A percentile compares a stretch with the other conserved stretches of the same genome.
Evolutionary conservation across 2,888 invertebrate genomes (phyloP).

Genomic region (Dicyrtomina minuta): DNA sequence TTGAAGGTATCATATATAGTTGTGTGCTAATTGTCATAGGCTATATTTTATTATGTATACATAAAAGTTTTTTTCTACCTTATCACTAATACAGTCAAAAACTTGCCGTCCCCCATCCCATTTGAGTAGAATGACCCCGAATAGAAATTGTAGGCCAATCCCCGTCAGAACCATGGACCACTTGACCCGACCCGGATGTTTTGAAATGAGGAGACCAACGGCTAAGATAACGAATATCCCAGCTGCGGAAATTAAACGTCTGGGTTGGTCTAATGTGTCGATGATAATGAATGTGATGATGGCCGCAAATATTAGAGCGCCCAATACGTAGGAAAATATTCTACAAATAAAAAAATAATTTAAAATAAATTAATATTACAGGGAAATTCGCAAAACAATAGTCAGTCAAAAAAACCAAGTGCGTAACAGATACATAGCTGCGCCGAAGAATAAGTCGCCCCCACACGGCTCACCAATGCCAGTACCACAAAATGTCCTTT

Average conservation of each 20-base stretch:
- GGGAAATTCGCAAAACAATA: too few relatives aligned
- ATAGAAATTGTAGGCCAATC: constrained; percentile 75
- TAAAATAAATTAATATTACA: background rate
- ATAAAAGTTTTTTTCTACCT: too few relatives aligned
- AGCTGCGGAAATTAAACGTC: constrained; percentile 68
- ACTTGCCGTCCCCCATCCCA: constrained; percentile 76
- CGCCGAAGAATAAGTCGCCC: background rate
- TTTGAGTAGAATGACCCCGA: constrained; percentile 81
- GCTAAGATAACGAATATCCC: constrained; percentile 68
- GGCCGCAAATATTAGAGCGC: constrained; percentile 56
- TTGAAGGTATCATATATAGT: too few relatives aligned
- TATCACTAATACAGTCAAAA: constrained; percentile 67
- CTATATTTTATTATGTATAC: too few relatives aligned
- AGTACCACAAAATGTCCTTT: too few relatives aligned
- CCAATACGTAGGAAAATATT: background rate
- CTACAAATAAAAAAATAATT: too few relatives aligned
- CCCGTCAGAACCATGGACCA: constrained; percentile 83
- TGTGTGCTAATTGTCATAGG: too few relatives aligned
- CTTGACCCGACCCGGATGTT: constrained; percentile 62
- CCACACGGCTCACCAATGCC: too few relatives aligned
- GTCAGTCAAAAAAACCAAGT: too few relatives aligned
- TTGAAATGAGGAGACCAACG: constrained; percentile 67
- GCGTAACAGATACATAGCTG: background rate
- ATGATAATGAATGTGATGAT: constrained; percentile 66
- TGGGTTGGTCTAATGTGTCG: constrained; percentile 64